Conservation (phyloP, 2,888 invertebrate species). For the Hypomecis punctinalis region DNA sequence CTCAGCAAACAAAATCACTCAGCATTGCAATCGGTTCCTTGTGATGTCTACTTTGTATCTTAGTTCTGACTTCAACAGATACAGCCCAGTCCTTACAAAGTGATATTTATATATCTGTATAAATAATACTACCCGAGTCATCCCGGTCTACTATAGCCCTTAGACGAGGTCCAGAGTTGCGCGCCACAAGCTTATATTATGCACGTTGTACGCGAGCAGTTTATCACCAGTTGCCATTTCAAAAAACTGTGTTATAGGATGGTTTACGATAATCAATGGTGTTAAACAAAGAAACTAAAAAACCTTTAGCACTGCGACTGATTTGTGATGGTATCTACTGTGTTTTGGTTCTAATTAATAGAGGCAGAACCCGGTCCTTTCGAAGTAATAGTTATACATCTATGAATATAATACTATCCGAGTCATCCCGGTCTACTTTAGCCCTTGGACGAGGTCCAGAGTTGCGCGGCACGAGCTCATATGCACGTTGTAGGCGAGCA, state of each 20-base stretch:
- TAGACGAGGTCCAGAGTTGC: constrained; percentile 42
- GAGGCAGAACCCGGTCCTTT: no score
- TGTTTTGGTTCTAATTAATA: no score
- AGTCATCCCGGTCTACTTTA: constrained; percentile 21
- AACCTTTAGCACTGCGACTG: no score
- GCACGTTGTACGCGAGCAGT: constrained; percentile 10
- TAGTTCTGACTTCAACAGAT: no score
- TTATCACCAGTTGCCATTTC: constrained; percentile 11
- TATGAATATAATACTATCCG: constrained; percentile 14
- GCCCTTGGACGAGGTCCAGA: constrained; percentile 43
- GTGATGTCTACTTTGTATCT: no score
- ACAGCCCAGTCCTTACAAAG: no score
- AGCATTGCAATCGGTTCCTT: no score
- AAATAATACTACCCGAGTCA: constrained; percentile 19
- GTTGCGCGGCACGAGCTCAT: constrained; percentile 20
- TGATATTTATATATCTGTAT: no score
- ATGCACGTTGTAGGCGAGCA: constrained; percentile 11
- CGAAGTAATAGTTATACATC: no score
- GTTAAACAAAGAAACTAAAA: no score
- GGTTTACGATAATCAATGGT: neutral
- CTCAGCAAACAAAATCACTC: no score
- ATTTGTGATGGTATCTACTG: no score
- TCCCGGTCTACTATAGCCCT: constrained; percentile 26
- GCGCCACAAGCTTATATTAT: constrained; percentile 16
- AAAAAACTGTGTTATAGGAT: constrained; percentile 8